Evolutionary conservation across 2,888 invertebrate genomes (phyloP).

Genomic region (Nipponacmea schrenckii): DNA sequence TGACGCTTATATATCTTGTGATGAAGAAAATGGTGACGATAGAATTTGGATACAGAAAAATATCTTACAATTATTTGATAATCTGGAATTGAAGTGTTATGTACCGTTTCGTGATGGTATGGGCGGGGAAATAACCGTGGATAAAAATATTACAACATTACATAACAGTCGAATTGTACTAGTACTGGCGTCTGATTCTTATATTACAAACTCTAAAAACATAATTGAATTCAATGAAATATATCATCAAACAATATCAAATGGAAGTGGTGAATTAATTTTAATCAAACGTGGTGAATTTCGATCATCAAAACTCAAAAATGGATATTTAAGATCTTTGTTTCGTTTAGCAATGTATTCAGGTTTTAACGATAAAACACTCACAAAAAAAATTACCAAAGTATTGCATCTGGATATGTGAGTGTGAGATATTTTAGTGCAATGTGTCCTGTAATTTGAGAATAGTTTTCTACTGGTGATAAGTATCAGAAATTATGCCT

Average conservation of each 20-base stretch:
- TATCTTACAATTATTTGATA: neutral
- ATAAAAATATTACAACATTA: neutral
- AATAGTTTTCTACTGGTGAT: too few relatives aligned
- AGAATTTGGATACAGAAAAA: neutral
- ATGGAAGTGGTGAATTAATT: neutral
- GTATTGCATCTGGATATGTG: too few relatives aligned
- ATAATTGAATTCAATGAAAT: neutral
- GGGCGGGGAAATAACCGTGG: neutral
- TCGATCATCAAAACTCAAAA: neutral
- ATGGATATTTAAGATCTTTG: too few relatives aligned
- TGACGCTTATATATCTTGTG: neutral
- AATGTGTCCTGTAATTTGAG: too few relatives aligned
- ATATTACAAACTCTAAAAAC: neutral
- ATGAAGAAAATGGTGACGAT: neutral
- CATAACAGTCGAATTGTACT: neutral
- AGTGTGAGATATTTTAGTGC: too few relatives aligned
- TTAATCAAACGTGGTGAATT: neutral
- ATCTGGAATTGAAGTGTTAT: neutral
- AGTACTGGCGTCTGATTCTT: neutral
- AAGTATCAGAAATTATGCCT: too few relatives aligned
- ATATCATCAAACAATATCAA: neutral
- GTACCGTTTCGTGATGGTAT: neutral
- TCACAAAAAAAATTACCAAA: too few relatives aligned
- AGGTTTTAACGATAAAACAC: too few relatives aligned
- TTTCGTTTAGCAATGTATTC: too few relatives aligned